Evolutionary conservation across 2,113 vertebrate genomes (phyloP).

Genomic region (Clarias magur): DNA sequence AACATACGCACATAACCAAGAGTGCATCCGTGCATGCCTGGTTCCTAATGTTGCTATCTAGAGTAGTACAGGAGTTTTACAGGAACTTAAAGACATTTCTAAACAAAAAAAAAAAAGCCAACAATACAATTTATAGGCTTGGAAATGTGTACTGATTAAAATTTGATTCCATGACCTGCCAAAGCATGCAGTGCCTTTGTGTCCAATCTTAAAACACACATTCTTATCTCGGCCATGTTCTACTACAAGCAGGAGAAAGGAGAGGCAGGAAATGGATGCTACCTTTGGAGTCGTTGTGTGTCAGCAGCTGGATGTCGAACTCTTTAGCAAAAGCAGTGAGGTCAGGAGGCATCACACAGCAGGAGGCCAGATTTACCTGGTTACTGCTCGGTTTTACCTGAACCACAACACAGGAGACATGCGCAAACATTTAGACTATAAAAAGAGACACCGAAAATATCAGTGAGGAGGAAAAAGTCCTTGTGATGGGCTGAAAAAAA

Average conservation of each 20-base stretch:
- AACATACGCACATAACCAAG: not conserved
- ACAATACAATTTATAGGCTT: not conserved
- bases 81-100: not conserved
- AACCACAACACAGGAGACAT: not conserved
- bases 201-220: not conserved
- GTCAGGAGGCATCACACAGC: slow-evolving; percentile 98
- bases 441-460: not conserved
- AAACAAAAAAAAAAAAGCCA: not conserved
- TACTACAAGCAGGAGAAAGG: not conserved
- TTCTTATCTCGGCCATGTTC: slow-evolving; percentile 1
- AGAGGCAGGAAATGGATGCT: slow-evolving; percentile 34
- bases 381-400: slow-evolving; percentile 98
- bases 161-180: not conserved
- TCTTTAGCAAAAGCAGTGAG: slow-evolving; percentile 96
- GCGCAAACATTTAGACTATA: not conserved
- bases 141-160: not conserved
- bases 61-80: not conserved
- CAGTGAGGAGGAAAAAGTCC: not conserved
- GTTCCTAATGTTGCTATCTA: not conserved
- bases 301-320: slow-evolving; percentile 94
- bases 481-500: not conserved
- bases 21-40: not conserved
- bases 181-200: not conserved
- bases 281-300: slow-evolving; percentile 98
- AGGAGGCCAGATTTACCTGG: slow-evolving; percentile 97